Conservation (phyloP, 2,888 invertebrate species). For the Polyommatus icarus region DNA sequence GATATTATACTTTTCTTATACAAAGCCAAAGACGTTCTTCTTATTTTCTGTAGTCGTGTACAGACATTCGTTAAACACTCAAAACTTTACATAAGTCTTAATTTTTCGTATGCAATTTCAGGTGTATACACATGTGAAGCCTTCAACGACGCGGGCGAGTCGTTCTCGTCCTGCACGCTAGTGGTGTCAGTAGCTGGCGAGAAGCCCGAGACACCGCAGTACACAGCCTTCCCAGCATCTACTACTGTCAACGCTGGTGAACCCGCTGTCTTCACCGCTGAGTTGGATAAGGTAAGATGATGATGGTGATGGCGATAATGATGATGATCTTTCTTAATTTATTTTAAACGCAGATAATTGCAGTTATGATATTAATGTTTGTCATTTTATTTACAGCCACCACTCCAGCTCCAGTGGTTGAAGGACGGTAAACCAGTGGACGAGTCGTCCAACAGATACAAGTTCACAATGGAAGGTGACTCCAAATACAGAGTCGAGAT, state of each 20-base stretch:
- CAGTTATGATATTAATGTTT: not conserved
- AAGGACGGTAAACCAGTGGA: constrained; percentile 95
- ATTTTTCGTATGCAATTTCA: constrained; percentile 50
- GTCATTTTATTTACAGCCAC: constrained; percentile 61
- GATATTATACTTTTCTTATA: too few relatives aligned
- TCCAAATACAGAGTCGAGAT: constrained; percentile 90
- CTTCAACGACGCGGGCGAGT: constrained; percentile 96
- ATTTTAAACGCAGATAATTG: not conserved
- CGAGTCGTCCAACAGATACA: constrained; percentile 87
- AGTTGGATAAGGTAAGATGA: constrained; percentile 82
- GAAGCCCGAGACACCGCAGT: constrained; percentile 89
- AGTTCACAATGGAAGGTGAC: constrained; percentile 90
- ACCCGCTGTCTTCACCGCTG: constrained; percentile 89
- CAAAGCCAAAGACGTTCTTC: too few relatives aligned
- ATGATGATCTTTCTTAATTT: not conserved
- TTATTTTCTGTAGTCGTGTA: too few relatives aligned
- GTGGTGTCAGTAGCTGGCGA: constrained; percentile 93
- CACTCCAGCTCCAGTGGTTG: constrained; percentile 88
- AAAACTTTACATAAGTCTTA: not conserved
- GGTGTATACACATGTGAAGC: constrained; percentile 98
- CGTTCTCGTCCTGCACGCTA: constrained; percentile 94
- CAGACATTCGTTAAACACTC: too few relatives aligned
- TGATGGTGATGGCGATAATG: not conserved
- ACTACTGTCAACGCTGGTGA: constrained; percentile 90
- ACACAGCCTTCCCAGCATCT: constrained; percentile 94